Conservation (phyloP, 2,797 vertebrate genomes). For the Enteromius radiatus region DNA sequence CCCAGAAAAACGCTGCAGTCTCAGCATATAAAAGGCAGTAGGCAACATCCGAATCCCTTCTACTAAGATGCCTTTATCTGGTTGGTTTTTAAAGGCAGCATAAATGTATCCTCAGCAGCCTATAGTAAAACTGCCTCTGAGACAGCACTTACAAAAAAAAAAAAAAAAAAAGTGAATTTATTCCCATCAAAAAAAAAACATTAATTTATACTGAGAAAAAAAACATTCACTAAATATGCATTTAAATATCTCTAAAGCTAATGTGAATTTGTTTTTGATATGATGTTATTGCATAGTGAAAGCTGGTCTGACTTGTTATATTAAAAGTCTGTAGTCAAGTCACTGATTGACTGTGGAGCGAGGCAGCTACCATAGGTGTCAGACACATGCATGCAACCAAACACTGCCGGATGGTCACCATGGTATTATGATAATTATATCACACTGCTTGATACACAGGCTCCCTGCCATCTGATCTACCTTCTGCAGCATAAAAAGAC, state of each 20-base stretch:
- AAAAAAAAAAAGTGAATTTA: not conserved
- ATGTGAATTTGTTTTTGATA: not conserved
- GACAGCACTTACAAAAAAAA: not conserved
- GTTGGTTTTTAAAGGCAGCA: not conserved
- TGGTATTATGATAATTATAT: slow-evolving; percentile 33
- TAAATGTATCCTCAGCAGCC: not conserved
- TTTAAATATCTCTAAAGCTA: not conserved
- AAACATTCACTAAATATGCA: not conserved
- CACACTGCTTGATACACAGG: slow-evolving; percentile 10
- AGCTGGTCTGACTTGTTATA: not conserved
- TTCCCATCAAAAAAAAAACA: not conserved
- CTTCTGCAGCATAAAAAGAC: not conserved
- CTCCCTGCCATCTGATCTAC: slow-evolving; percentile 15
- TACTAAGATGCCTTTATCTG: not conserved
- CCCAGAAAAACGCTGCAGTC: not conserved
- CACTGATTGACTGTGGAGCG: not conserved
- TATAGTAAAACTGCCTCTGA: not conserved
- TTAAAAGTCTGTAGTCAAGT: not conserved
- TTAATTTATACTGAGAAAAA: not conserved
- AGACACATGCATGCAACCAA: slow-evolving; percentile 18
- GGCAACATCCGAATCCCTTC: not conserved
- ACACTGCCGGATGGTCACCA: slow-evolving; percentile 16
- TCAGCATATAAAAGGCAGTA: not conserved
- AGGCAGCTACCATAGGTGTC: slow-evolving; percentile 13
- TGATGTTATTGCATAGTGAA: not conserved